phyloP scores from a whole-genome alignment of 2,888 invertebrate genomes.

The Leucoma salicis region DNA sequence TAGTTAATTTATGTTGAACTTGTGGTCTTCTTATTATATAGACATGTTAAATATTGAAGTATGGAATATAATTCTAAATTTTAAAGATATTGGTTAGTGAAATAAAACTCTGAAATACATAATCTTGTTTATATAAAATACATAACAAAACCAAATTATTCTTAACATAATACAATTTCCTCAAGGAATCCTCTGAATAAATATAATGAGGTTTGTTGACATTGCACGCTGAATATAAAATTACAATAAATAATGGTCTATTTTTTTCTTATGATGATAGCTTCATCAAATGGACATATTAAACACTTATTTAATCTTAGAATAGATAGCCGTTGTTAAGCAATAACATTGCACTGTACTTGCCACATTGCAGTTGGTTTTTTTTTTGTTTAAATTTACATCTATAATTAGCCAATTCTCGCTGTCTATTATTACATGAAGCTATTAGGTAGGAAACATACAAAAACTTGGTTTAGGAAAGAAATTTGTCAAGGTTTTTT shows the following conservation, averaged over 20 bases:
- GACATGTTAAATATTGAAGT: background rate
- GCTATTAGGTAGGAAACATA: too few relatives aligned
- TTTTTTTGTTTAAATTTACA: too few relatives aligned
- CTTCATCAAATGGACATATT: too few relatives aligned
- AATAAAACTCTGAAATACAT: conserved; percentile 35
- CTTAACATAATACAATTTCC: conserved; percentile 19
- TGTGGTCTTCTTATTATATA: background rate
- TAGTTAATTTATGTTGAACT: background rate
- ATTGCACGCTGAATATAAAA: background rate
- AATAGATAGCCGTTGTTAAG: too few relatives aligned
- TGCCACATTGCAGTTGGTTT: too few relatives aligned
- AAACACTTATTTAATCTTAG: too few relatives aligned
- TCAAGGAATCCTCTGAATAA: conserved; percentile 5
- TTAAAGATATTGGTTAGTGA: conserved; percentile 15
- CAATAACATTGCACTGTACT: too few relatives aligned
- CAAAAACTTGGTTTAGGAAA: too few relatives aligned
- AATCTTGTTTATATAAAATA: conserved; percentile 43
- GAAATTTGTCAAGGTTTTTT: too few relatives aligned
- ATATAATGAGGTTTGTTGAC: background rate
- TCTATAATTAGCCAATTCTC: too few relatives aligned
- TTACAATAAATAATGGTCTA: background rate
- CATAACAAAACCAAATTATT: conserved; percentile 33
- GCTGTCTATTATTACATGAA: too few relatives aligned
- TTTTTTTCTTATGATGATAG: too few relatives aligned
- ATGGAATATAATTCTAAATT: background rate